These are phyloP conservation scores for Pantherophis alleghaniensis DNA, from an alignment of 2,797 vertebrate genomes.

Conservation along the genomic window DNA sequence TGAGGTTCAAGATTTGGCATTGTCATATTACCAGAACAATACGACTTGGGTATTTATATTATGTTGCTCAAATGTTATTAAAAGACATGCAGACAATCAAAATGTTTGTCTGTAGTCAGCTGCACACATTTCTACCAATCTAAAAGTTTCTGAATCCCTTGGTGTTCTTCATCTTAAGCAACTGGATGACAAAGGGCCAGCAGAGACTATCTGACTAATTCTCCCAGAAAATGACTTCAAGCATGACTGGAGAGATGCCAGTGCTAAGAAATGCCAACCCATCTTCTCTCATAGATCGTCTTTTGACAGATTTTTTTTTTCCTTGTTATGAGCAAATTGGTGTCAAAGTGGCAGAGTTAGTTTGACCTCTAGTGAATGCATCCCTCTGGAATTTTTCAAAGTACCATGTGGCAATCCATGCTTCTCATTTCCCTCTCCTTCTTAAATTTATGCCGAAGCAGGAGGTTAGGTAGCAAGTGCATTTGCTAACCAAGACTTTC, in stretches of 20 bases:
- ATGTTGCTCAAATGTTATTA: background rate
- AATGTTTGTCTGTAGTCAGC: background rate
- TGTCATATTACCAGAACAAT: background rate
- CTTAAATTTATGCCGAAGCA: background rate
- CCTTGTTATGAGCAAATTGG: background rate
- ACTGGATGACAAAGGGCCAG: background rate
- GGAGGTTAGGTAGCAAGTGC: background rate
- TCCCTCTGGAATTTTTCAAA: background rate
- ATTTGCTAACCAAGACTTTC: background rate
- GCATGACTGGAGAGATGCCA: background rate
- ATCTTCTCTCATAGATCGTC: background rate
- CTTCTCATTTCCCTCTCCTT: background rate
- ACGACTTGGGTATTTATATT: background rate
- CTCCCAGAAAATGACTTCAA: slow-evolving; percentile 1
- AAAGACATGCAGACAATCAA: background rate
- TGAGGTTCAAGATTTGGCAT: background rate
- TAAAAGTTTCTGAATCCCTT: background rate
- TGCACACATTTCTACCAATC: background rate
- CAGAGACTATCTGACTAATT: background rate
- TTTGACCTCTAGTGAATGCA: background rate
- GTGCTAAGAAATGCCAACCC: background rate
- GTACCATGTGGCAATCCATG: background rate
- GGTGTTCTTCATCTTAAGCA: background rate
- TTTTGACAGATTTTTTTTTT: background rate
- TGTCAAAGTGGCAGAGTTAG: background rate